Evolutionary conservation across 1,140 invertebrate species (phyloP).

Genomic region (Eurosta solidaginis): DNA sequence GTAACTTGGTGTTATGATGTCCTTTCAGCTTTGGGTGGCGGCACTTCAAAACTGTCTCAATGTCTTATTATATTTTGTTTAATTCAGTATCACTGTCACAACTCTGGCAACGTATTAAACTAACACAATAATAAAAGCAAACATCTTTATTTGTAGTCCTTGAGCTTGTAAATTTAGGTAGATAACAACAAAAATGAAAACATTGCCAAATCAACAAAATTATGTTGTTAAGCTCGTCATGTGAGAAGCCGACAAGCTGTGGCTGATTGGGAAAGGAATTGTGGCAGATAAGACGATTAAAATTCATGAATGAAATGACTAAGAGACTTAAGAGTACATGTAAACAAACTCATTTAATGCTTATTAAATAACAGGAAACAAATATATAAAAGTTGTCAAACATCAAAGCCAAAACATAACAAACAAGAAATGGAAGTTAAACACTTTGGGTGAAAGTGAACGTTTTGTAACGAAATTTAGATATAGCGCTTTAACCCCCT

Average conservation of each 20-base stretch:
- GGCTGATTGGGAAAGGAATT: neutral
- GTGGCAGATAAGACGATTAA: neutral
- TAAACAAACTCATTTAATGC: neutral
- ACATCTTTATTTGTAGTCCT: neutral
- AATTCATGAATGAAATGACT: neutral
- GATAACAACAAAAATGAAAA: neutral
- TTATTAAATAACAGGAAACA: too few relatives aligned
- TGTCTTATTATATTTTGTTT: constrained; percentile 10
- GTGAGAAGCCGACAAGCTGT: constrained; percentile 4
- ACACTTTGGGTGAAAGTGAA: too few relatives aligned
- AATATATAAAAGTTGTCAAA: too few relatives aligned
- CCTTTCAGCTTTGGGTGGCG: constrained; percentile 1
- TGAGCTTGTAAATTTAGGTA: neutral
- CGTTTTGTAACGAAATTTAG: too few relatives aligned
- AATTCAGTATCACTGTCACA: constrained; percentile 10
- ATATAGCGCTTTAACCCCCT: too few relatives aligned
- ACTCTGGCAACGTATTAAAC: neutral
- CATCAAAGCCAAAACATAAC: too few relatives aligned
- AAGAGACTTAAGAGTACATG: neutral
- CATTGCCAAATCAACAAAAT: neutral
- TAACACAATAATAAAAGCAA: neutral
- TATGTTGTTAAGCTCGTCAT: neutral
- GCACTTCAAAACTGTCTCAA: neutral
- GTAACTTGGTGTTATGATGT: constrained; percentile 2
- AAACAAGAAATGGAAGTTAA: too few relatives aligned